A percentile compares a stretch with the other conserved stretches of the same genome.
Conservation (phyloP, 1,140 invertebrate species). For the Heliconius hewitsoni region DNA sequence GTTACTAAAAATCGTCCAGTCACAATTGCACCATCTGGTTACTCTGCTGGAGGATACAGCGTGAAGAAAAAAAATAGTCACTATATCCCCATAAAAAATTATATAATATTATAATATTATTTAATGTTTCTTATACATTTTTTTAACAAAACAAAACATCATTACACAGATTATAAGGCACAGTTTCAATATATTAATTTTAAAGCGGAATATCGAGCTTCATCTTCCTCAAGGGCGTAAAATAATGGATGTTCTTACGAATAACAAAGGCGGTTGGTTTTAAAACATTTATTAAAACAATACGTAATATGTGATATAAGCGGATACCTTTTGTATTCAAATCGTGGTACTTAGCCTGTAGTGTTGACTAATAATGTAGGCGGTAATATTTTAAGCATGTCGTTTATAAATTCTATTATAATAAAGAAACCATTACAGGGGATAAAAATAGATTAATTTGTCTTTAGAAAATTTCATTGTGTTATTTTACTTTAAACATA, state of each 20-base stretch:
- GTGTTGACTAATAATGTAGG: slow-evolving; percentile 38
- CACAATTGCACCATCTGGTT: no score
- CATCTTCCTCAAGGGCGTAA: slow-evolving; percentile 7
- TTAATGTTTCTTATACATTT: neutral
- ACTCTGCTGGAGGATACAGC: no score
- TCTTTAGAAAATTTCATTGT: neutral
- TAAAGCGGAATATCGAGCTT: neutral
- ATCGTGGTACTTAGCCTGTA: slow-evolving; percentile 24
- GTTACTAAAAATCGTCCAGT: no score
- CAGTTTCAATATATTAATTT: neutral
- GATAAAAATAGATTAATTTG: slow-evolving; percentile 13
- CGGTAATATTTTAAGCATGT: slow-evolving; percentile 39
- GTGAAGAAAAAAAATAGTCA: no score
- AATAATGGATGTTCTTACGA: slow-evolving; percentile 2
- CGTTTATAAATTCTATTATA: slow-evolving; percentile 26
- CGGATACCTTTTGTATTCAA: slow-evolving; percentile 38
- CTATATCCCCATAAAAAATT: no score
- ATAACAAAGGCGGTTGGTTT: slow-evolving; percentile 13
- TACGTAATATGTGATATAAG: slow-evolving; percentile 6
- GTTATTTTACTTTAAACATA: no score
- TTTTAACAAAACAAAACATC: neutral
- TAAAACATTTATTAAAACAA: slow-evolving; percentile 33
- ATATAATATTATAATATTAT: neutral
- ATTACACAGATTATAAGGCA: neutral
- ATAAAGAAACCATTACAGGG: slow-evolving; percentile 24